Evolutionary conservation across 2,888 invertebrate genomes (phyloP).

Genomic region (Crepidodera aurea): DNA sequence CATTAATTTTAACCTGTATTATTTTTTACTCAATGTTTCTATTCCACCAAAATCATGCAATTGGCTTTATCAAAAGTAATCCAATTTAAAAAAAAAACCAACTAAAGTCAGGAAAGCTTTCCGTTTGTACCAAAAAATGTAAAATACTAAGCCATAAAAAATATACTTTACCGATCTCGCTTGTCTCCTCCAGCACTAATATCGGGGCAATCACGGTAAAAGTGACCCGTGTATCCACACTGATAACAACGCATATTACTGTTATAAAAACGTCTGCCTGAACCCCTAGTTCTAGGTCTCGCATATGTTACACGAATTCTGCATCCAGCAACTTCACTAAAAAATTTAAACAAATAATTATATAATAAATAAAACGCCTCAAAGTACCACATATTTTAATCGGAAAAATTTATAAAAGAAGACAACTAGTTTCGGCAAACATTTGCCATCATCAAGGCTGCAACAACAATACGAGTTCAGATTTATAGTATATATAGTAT

Average conservation of each 20-base stretch:
- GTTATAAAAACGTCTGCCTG: conserved; percentile 64
- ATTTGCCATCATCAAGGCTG: no score
- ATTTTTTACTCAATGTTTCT: no score
- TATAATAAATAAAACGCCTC: not conserved
- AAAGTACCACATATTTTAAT: not conserved
- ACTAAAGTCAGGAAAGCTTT: not conserved
- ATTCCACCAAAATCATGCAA: no score
- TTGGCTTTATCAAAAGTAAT: no score
- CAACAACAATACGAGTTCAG: no score
- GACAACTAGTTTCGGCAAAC: no score
- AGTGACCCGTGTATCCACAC: conserved; percentile 67
- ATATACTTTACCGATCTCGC: conserved; percentile 52
- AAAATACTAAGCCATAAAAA: no score
- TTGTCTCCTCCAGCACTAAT: conserved; percentile 54
- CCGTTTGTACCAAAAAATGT: not conserved
- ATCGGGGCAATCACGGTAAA: conserved; percentile 66
- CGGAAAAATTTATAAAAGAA: no score
- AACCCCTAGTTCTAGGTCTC: conserved; percentile 63
- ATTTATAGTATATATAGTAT: no score
- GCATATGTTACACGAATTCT: conserved; percentile 66
- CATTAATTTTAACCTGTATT: no score
- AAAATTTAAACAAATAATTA: conserved; percentile 33
- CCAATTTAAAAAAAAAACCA: no score
- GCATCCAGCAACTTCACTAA: conserved; percentile 63
- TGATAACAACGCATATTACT: conserved; percentile 68